Evolutionary conservation across 2,888 invertebrate species (phyloP), one percentile per base, ranked within the genome.

Genomic region (Hofmannophila pseudospretella): DNA sequence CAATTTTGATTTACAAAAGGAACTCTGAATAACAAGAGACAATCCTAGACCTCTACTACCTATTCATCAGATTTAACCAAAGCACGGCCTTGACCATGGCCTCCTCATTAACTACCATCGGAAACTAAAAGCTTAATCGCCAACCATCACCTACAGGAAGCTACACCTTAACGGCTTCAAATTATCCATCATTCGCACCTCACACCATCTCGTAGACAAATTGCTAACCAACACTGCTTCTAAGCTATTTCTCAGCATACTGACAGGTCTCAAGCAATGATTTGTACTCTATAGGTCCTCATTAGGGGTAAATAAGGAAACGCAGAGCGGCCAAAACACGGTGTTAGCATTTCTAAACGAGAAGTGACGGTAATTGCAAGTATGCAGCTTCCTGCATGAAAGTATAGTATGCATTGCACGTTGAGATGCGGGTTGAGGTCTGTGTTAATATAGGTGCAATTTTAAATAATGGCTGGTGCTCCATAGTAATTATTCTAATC

Each of bases 141-240:
- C 16, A n/a, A n/a, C 16, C 16, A 16, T 16, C 16, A 16, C 5
- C 3, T 16, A 16, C 16, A 16, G 16, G 16, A 27, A 27, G 4
- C 11, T 1, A 27, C 1, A 11, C 16, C 11, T 28, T 28, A 13
- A 13, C 13, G 28, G 28, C 10, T 4, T 1, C 8, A 19, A 49
- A 53, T 51, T 54, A 46, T 39, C 53, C 43, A 44, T 45, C 44
- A 51, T 53, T 52, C 51, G 45, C 48, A 35, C 35, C 11, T 27
- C 12, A 11, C 27, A 27, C 11, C 7, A 4, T 4, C 27, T 2
- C 4, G 25, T 8, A n/a, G 4, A 11, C 10, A 11, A 27, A 27
- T 27, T 27, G 7, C 27, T 5, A 11, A 27, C 27, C 4, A 4
- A 10, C 2, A 4, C 10, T 5, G 27, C 12, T 3, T 27, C 7